Evolutionary conservation across 2,888 invertebrate genomes (phyloP).

Genomic region (Allophyes oxyacanthae): DNA sequence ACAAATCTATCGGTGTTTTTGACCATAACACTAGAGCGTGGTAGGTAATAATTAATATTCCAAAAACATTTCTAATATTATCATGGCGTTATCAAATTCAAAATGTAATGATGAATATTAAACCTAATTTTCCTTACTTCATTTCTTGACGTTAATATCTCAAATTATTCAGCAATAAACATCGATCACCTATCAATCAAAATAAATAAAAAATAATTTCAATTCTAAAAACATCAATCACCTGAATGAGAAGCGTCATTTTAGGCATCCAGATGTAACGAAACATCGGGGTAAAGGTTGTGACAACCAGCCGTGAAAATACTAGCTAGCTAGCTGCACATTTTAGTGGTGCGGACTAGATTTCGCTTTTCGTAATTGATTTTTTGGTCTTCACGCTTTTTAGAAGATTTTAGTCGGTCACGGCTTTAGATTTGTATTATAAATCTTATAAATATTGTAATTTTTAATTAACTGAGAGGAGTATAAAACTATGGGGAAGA

Average conservation of each 20-base stretch:
- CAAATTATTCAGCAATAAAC: too few relatives aligned
- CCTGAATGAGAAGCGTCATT: constrained; percentile 44
- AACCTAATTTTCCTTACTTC: too few relatives aligned
- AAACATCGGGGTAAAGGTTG: constrained; percentile 62
- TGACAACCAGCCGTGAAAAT: constrained; percentile 56
- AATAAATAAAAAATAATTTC: neutral
- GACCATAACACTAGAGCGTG: too few relatives aligned
- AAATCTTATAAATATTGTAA: neutral
- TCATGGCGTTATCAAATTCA: too few relatives aligned
- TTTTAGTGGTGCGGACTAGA: constrained; percentile 44
- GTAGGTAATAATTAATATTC: too few relatives aligned
- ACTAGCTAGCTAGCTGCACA: constrained; percentile 33
- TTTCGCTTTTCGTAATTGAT: constrained; percentile 51
- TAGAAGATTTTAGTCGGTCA: constrained; percentile 35
- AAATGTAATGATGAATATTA: too few relatives aligned
- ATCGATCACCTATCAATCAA: neutral
- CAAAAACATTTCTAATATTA: too few relatives aligned
- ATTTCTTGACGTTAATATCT: too few relatives aligned
- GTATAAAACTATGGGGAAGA: too few relatives aligned
- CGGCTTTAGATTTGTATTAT: constrained; percentile 12
- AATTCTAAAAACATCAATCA: neutral
- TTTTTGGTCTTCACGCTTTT: constrained; percentile 45
- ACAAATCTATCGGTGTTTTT: too few relatives aligned
- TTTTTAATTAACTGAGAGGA: too few relatives aligned
- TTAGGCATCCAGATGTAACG: constrained; percentile 51